Base-by-base conservation (phyloP, 2,113 vertebrate genomes). In the Chascanopsetta lugubris region DNA sequence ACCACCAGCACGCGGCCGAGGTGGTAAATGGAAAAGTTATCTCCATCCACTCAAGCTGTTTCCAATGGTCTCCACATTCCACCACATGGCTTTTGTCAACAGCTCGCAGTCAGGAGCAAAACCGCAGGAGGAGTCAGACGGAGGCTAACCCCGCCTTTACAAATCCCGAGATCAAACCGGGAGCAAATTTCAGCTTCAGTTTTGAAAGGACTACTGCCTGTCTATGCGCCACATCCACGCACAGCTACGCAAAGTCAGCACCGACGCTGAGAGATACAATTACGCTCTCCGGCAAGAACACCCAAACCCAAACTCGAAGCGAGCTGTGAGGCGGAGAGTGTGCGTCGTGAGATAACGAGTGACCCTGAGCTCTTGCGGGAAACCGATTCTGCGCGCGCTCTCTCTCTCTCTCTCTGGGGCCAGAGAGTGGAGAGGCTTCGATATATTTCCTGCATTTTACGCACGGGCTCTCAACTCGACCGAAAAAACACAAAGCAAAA, bases 281-380 rank as follows among this genome's bases (percentile, higher is more conserved):
- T 66, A 69, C 50, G 45, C 45, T 80, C 73, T 72, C 50, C 70
- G 57, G 30, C 70, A 62, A 26, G 6, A 2, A 13, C 12, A 45
- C 42, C 13, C 46, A 53, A 64, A 64, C n/a, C 38, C 17, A 58
- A 67, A 51, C 72, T 49, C 18, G 64, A 67, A 34, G 1, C 5
- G n/a, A 48, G 43, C 67, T 65, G 77, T 69, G 56, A 54, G 50
- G 56, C 54, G 0, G 18, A 58, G 53, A 50, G 61, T 18, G 51
- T 24, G n/a, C 11, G 24, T 22, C 21, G 9, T 69, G 46, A 88
- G 75, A 82, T 82, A 85, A 84, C 49, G 77, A 72, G 67, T 79
- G 72, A 81, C 47, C 75, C 64, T 10, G 62, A 69, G 57, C 72
- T 56, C 64, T 73, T 85, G 85, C 85, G n/a, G n/a, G n/a, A n/a